These are phyloP conservation scores for Stomatorhinus walkeri DNA, from an alignment of 2,797 vertebrate genomes.

Conservation along the genomic window DNA sequence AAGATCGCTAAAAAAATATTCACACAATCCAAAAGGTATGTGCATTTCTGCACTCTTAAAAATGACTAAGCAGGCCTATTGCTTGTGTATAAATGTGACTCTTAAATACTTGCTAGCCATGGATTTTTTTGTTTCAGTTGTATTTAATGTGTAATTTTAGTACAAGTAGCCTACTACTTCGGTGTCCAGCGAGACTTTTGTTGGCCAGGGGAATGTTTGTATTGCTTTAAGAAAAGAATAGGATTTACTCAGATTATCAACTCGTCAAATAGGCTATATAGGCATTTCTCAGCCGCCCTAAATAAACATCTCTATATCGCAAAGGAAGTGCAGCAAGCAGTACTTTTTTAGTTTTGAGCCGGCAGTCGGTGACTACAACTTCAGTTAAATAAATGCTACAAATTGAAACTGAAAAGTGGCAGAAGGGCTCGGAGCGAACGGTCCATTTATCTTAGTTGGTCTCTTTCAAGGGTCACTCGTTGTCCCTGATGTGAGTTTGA, in stretches of 20 bases:
- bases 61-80: neutral
- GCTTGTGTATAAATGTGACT: neutral
- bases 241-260: neutral
- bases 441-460: conserved; percentile 49
- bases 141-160: neutral
- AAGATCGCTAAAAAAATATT: neutral
- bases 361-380: conserved; percentile 49
- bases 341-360: neutral
- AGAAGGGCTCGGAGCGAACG: conserved; percentile 44
- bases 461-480: conserved; percentile 56
- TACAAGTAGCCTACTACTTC: neutral
- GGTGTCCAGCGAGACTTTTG: neutral
- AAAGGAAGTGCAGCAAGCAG: neutral
- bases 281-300: neutral
- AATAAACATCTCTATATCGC: neutral
- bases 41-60: neutral
- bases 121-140: neutral
- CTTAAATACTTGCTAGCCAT: neutral
- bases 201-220: neutral
- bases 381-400: conserved; percentile 47
- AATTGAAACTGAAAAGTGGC: conserved; percentile 40
- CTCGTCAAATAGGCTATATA: neutral
- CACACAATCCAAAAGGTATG: neutral
- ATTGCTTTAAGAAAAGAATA: neutral
- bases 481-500: conserved; percentile 65